Evolutionary conservation across 2,797 vertebrate genomes (phyloP), one percentile per base, ranked within the genome.

Genomic region (Apogon hyalosoma): DNA sequence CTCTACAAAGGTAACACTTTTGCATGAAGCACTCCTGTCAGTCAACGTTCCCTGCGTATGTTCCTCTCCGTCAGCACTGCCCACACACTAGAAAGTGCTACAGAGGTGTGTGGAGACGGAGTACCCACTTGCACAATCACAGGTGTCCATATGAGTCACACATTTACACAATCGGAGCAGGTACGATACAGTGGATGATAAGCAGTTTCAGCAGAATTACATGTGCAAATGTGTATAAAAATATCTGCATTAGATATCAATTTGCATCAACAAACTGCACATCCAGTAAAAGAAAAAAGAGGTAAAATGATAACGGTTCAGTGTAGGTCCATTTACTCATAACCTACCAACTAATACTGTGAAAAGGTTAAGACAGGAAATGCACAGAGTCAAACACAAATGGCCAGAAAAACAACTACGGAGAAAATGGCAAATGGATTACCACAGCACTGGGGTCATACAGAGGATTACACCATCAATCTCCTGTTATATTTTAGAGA

Each of bases 391-490:
- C 51, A 38, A 45, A 73, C 48, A 57, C 64, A 75, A 79, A 78
- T 18, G 62, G 11, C 63, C 49, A 38, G 41, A 42, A 73, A 83
- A 80, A 65, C 41, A 45, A 39, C 31, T 5, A 15, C 8, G 50
- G 54, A 6, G 4, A 61, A 77, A 79, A 77, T 52, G 59, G 52
- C 33, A 51, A 63, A 73, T 61, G 73, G 75, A 86, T 83, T 80
- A 82, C 24, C 18, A n/a, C 16, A 11, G 38, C n/a, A 31, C 9
- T 6, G 38, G 19, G 45, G 7, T 52, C 54, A 41, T 45, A 7
- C 31, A 15, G 64, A 2, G 38, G 82, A 84, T 81, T 59, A 64
- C 45, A 56, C 51, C 56, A 73, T 72, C 74, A 71, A 52, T 69
- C 57, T 79, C 46, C 52, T 61, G 71, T 40, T 43, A 54, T 48